Evolutionary conservation across 2,113 vertebrate genomes (phyloP).

Genomic region (Falco punctatus): DNA sequence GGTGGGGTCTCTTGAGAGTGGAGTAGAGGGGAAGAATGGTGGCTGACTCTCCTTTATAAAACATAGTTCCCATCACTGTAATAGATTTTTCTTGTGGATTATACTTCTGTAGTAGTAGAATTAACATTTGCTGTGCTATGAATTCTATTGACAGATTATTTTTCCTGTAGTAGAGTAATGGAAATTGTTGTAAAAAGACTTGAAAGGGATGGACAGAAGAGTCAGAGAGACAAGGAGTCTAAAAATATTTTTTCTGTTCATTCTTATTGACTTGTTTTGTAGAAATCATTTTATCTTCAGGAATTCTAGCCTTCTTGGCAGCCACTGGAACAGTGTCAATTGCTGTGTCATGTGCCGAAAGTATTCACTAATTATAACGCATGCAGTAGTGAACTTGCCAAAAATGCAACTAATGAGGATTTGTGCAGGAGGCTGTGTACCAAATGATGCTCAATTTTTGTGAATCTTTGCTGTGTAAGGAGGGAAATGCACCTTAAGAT

Average conservation of each 20-base stretch:
- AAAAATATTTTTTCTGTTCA: not conserved
- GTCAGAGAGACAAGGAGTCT: not conserved
- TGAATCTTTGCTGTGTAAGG: not conserved
- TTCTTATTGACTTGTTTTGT: not conserved
- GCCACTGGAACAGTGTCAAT: not conserved
- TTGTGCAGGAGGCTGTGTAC: not conserved
- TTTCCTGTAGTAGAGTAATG: not conserved
- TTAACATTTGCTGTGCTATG: not conserved
- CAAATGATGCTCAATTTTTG: not conserved
- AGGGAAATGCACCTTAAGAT: not conserved
- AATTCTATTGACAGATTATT: fast-evolving
- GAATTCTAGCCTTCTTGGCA: not conserved
- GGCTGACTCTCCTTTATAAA: not conserved
- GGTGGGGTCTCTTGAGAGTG: too few species aligned
- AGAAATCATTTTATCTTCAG: not conserved
- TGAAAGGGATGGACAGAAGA: not conserved
- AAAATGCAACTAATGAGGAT: not conserved
- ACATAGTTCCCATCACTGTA: not conserved
- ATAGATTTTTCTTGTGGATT: not conserved
- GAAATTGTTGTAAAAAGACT: not conserved
- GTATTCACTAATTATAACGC: not conserved
- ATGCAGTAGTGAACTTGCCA: not conserved
- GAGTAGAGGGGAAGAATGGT: too few species aligned
- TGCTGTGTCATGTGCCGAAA: not conserved
- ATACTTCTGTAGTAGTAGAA: not conserved